These are phyloP conservation scores for Tichodroma muraria DNA, from an alignment of 2,113 vertebrate genomes.

Conservation along the genomic window DNA sequence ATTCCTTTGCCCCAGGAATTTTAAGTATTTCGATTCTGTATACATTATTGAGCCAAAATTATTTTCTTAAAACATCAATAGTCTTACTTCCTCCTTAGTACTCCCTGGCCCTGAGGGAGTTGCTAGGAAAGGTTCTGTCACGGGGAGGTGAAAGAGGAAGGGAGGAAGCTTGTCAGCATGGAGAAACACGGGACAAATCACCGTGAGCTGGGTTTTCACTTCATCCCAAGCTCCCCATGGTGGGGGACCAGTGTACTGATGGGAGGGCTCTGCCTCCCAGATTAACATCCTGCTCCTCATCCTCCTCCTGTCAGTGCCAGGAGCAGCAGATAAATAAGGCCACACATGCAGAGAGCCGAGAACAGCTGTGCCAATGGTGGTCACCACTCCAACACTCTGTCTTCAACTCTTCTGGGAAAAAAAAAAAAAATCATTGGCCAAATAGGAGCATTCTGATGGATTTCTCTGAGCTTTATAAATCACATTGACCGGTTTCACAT, in stretches of 20 bases:
- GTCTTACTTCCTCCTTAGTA: not conserved
- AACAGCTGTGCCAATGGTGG: not conserved
- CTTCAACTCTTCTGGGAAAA: not conserved
- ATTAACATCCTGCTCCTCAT: not conserved
- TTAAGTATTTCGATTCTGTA: constrained; percentile 10
- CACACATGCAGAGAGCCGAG: not conserved
- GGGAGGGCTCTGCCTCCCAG: not conserved
- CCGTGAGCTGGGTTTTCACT: not conserved
- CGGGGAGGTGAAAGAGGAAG: not conserved
- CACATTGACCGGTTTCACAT: not conserved
- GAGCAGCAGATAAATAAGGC: not conserved
- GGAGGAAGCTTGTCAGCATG: not conserved
- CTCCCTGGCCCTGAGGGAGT: not conserved
- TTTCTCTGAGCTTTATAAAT: not conserved
- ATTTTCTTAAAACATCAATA: not conserved
- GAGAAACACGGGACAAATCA: not conserved
- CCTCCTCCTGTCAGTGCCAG: not conserved
- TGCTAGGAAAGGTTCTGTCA: not conserved
- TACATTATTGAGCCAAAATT: not conserved
- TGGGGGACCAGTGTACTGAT: not conserved
- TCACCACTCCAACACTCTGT: not conserved
- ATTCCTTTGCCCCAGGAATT: constrained; percentile 4
- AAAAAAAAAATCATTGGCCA: not conserved
- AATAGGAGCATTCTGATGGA: not conserved
- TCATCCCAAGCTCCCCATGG: not conserved